A percentile compares a stretch with the other conserved stretches of the same genome.
phyloP scores from a whole-genome alignment of 2,888 invertebrate genomes.

The Elmis aenea region DNA sequence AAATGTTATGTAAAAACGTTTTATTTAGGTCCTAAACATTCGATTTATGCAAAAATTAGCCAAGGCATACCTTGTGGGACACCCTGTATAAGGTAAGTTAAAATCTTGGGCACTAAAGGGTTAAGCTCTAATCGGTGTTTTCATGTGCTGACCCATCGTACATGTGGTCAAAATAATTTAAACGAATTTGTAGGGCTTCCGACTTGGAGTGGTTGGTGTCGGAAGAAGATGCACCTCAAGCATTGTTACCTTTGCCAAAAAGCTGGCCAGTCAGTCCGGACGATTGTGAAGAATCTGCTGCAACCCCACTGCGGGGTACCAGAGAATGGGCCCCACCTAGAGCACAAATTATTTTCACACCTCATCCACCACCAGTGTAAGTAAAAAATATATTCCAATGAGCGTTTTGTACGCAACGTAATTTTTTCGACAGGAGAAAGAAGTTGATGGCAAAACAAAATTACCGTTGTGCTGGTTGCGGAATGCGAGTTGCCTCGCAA shows the following conservation, averaged over 20 bases:
- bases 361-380: conserved; percentile 66
- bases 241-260: conserved; percentile 69
- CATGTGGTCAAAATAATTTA: too few relatives aligned
- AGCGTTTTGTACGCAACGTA: too few relatives aligned
- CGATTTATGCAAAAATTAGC: too few relatives aligned
- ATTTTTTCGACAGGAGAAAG: conserved; percentile 55
- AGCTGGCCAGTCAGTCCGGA: conserved; percentile 66
- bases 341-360: conserved; percentile 75
- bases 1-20: too few relatives aligned
- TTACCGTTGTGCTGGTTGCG: conserved; percentile 79
- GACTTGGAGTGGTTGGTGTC: conserved; percentile 78
- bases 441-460: conserved; percentile 66
- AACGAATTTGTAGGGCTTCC: conserved; percentile 60
- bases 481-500: conserved; percentile 68
- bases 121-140: too few relatives aligned
- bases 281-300: conserved; percentile 49
- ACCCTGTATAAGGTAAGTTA: too few relatives aligned
- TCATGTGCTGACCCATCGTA: too few relatives aligned
- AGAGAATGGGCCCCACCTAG: conserved; percentile 81
- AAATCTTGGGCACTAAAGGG: too few relatives aligned
- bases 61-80: too few relatives aligned
- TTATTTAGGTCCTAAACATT: too few relatives aligned
- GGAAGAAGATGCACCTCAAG: conserved; percentile 71
- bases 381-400: too few relatives aligned
- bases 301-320: conserved; percentile 63